Conservation (phyloP, 2,888 invertebrate genomes). For the Agrotis segetum region DNA sequence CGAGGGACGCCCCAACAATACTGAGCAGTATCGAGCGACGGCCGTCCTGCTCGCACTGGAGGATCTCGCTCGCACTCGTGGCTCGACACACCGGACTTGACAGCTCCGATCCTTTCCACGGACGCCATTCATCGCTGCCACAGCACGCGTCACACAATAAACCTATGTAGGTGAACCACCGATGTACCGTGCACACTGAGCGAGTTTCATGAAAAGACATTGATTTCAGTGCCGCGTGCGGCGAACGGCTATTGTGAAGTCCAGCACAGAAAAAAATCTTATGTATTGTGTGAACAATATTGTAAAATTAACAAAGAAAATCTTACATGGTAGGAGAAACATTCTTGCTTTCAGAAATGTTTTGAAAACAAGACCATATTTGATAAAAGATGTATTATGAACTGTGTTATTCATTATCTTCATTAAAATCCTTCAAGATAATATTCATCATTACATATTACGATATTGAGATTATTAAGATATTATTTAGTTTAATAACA, state of each 20-base stretch:
- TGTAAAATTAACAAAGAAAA: conserved; percentile 25
- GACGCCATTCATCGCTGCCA: conserved; percentile 73
- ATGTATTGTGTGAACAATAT: conserved; percentile 39
- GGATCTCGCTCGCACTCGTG: conserved; percentile 59
- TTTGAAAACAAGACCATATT: neutral
- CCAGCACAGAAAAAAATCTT: conserved; percentile 32
- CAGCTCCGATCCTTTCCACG: conserved; percentile 68
- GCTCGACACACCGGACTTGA: conserved; percentile 61
- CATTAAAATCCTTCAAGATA: neutral
- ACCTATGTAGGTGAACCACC: conserved; percentile 67
- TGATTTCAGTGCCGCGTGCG: conserved; percentile 66
- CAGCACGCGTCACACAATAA: conserved; percentile 67
- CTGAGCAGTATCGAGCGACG: conserved; percentile 81
- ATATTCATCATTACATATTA: neutral
- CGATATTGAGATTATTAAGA: neutral
- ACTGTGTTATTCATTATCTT: conserved; percentile 1
- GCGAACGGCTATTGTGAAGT: conserved; percentile 64
- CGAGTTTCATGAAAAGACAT: conserved; percentile 62
- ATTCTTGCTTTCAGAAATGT: neutral
- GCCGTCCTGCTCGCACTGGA: conserved; percentile 67
- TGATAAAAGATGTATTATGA: neutral
- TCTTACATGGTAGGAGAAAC: neutral
- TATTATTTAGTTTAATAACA: neutral
- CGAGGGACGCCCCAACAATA: conserved; percentile 76
- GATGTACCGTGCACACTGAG: conserved; percentile 69